These are phyloP conservation scores for Holothuria scabra DNA, from an alignment of 53 echinoderm and acorn worm genomes.

Conservation along the genomic window DNA sequence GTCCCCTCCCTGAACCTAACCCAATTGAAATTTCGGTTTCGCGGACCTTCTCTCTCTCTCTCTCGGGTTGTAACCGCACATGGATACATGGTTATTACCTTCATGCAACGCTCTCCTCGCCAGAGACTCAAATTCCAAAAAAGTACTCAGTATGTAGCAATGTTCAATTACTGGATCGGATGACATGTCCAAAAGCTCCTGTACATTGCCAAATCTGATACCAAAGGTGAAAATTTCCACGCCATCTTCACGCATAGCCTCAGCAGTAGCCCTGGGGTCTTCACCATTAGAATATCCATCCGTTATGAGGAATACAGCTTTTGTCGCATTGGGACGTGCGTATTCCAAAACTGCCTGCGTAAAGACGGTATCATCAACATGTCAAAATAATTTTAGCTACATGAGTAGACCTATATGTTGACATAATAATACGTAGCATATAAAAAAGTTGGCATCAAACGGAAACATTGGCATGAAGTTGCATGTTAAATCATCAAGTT, in stretches of 20 bases:
- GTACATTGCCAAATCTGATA: conserved; percentile 83
- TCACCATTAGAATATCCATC: conserved; percentile 96
- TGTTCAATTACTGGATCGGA: conserved; percentile 78
- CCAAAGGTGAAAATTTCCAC: conserved; percentile 97
- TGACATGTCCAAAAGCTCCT: conserved; percentile 83
- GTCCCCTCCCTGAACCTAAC: no score
- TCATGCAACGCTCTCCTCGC: conserved; percentile 94
- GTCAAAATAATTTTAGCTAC: neutral
- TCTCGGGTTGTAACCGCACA: no score
- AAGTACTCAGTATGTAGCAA: conserved; percentile 91
- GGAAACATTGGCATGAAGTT: no score
- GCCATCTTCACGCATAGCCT: conserved; percentile 52
- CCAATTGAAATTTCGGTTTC: no score
- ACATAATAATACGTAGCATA: no score
- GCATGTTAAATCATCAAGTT: no score
- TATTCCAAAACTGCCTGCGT: conserved; percentile 72
- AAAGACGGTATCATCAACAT: neutral
- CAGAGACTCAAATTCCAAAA: conserved; percentile 90
- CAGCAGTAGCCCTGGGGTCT: conserved; percentile 75
- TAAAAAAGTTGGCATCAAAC: no score
- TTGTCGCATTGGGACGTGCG: conserved; percentile 80
- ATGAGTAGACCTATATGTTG: no score
- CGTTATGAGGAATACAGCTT: conserved; percentile 90
- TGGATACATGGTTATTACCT: no score
- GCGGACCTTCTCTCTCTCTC: no score